Conservation (phyloP, 2,113 vertebrate genomes). For the Bubalus kerabau region DNA sequence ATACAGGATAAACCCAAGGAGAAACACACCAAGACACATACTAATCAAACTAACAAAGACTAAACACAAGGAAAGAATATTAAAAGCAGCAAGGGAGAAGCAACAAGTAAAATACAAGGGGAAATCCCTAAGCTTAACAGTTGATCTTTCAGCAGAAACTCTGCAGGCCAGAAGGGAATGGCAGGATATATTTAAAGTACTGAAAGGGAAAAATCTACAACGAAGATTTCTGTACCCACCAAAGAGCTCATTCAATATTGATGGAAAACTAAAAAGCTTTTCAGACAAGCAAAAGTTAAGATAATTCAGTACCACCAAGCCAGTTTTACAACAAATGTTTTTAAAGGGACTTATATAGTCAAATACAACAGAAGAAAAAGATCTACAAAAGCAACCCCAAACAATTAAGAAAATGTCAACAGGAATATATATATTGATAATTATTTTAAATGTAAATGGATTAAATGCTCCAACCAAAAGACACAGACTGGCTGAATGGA, state of each 20-base stretch:
- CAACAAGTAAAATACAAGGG: not conserved
- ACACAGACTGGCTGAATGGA: not conserved
- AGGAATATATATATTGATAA: not conserved
- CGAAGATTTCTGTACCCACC: not conserved
- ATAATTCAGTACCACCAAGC: not conserved
- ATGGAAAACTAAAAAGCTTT: not conserved
- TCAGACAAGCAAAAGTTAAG: not conserved
- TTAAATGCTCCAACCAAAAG: not conserved
- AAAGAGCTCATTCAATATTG: not conserved
- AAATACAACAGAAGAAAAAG: not conserved
- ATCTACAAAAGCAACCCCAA: not conserved
- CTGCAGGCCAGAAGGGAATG: not conserved
- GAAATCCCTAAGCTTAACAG: not conserved
- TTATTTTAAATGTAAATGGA: not conserved
- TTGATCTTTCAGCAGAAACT: not conserved
- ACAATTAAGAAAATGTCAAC: not conserved
- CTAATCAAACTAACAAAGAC: not conserved
- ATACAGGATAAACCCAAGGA: not conserved
- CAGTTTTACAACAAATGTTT: not conserved
- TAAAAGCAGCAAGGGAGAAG: not conserved
- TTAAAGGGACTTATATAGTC: not conserved
- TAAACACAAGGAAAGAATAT: not conserved
- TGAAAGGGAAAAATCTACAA: not conserved
- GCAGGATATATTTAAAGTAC: not conserved
- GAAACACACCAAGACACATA: not conserved